Evolutionary conservation across 2,888 invertebrate species (phyloP), one percentile per base, ranked within the genome.

Genomic region (Bhutanitis thaidina): DNA sequence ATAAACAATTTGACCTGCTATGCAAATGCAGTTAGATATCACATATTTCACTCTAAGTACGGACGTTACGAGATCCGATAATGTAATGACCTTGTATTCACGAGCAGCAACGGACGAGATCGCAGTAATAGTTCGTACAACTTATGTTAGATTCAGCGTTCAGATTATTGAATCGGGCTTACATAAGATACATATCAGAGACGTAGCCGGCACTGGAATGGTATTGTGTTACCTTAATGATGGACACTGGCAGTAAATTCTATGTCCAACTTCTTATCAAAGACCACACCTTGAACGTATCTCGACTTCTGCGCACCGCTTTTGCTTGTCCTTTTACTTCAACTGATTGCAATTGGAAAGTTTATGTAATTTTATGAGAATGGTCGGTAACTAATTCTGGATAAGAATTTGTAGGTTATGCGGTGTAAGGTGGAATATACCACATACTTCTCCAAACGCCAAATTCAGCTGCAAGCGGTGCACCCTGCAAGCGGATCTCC

Each of bases 1-100:
- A 49, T 43, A 35, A 36, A 47, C 30, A 30, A 41, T 27, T 29
- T n/a, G 13, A 12, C 20, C 49, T 7, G 12, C 41, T 43, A 43
- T 43, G 43, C 43, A 49, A 49, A 49, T 49, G 41, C 41, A 36
- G 4, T 38, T 9, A 38, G 29, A 13, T 14, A 35, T 15, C 35
- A 15, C 34, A 12, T 47, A 40, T 47, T 27, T 41, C 49, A 37
- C 10, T 49, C 36, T 48, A 41, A 48, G 49, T 43, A 32, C 38
- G 13, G n/a, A n/a, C 36, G 12, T 49, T 43, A 37, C 32, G 37
- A 32, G 49, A 37, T 49, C 43, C 16, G 49, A 49, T 49, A 49
- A 25, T 29, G 30, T 25, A 49, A 43, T 49, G 49, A 49, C 49
- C 30, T 37, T 49, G 43, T 43, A 49, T 49, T 43, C 43, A 38